Conservation (phyloP, 2,888 invertebrate genomes). For the Mamestra brassicae region DNA sequence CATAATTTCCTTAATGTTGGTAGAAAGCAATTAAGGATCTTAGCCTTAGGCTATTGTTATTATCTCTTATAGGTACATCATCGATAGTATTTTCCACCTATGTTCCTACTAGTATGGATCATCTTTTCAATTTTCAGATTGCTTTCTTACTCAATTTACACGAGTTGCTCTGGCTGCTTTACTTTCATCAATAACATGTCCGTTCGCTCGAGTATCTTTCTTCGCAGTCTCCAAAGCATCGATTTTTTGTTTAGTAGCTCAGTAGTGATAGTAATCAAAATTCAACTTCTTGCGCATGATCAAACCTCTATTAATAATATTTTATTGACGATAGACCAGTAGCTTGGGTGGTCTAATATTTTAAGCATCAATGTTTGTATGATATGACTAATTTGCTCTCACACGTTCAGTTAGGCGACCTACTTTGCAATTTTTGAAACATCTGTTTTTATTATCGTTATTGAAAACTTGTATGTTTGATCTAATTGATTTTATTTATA, state of each 20-base stretch:
- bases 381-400: slow-evolving; percentile 75
- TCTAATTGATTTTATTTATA: slow-evolving; percentile 62
- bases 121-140: neutral
- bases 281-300: slow-evolving; percentile 18
- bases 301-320: slow-evolving; percentile 38
- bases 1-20: slow-evolving; percentile 36
- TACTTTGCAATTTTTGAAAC: slow-evolving; percentile 72
- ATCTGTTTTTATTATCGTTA: slow-evolving; percentile 74
- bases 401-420: slow-evolving; percentile 78
- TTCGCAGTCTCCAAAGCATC: neutral
- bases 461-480: slow-evolving; percentile 42
- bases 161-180: neutral
- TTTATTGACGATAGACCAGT: slow-evolving; percentile 31
- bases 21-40: slow-evolving; percentile 30
- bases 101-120: too few relatives aligned
- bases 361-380: slow-evolving; percentile 61
- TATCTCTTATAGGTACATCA: neutral
- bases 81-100: neutral
- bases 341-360: slow-evolving; percentile 61
- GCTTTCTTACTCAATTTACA: neutral
- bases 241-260: slow-evolving; percentile 10
- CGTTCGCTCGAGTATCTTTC: neutral
- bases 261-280: slow-evolving; percentile 36
- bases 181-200: neutral
- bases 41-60: slow-evolving; percentile 13